These are phyloP conservation scores for Grammomys surdaster DNA, from an alignment of 2,113 vertebrate genomes.

Conservation along the genomic window DNA sequence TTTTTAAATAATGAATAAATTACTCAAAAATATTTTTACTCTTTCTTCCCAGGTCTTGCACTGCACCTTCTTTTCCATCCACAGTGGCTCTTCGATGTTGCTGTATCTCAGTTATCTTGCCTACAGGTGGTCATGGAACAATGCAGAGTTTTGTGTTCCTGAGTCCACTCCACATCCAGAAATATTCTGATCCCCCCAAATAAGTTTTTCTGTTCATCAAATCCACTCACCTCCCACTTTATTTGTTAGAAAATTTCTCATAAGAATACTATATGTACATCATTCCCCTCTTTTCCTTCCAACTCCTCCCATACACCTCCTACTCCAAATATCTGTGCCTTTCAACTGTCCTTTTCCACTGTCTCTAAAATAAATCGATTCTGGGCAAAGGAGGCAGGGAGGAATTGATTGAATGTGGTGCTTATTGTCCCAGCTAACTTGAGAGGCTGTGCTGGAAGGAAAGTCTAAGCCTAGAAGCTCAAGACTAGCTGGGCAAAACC, in stretches of 20 bases:
- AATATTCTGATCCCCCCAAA: neutral
- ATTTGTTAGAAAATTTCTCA: neutral
- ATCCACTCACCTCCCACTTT: neutral
- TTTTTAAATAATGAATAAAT: conserved; percentile 28
- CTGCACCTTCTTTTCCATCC: neutral
- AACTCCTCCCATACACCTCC: neutral
- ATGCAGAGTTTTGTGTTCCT: conserved; percentile 6
- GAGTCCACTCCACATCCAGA: neutral
- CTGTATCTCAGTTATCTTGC: conserved; percentile 3
- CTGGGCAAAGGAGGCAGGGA: conserved; percentile 51
- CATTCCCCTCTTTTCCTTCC: neutral
- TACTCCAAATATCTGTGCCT: conserved; percentile 1
- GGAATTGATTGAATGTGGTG: neutral
- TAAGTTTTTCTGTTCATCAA: conserved; percentile 15
- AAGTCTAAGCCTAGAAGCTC: neutral
- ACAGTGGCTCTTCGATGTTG: conserved; percentile 21
- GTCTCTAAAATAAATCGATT: conserved; percentile 30
- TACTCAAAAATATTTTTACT: neutral
- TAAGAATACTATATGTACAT: neutral
- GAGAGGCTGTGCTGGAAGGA: neutral
- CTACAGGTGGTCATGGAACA: neutral
- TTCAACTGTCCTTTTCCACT: neutral
- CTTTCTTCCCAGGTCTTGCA: conserved; percentile 36
- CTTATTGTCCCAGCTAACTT: neutral
- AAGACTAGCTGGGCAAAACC: neutral